Evolutionary conservation across 2,797 vertebrate genomes (phyloP), one percentile per base, ranked within the genome.

Genomic region (Sebastes hubbsi): DNA sequence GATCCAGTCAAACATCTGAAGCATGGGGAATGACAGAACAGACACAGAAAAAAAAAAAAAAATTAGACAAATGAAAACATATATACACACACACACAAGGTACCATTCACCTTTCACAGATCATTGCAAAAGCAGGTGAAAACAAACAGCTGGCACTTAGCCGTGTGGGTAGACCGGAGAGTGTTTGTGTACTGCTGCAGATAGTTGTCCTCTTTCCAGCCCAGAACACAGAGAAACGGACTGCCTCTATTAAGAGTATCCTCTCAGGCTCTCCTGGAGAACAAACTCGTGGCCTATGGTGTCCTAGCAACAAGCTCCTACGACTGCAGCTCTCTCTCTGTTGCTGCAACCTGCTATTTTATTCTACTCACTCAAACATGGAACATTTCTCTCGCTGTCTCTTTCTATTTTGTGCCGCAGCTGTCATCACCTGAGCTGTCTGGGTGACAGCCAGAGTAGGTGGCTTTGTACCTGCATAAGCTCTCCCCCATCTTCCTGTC

Each of bases 1-100:
- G 96, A 99, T 99, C 99, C 99, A 99, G 96, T 99, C 99, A 94
- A 99, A 99, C 98, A 99, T 99, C 99, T 99, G 95, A 90, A 12
- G 72, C 46, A 78, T 2, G 22, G 68, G 68, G 59, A 80, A 74
- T 61, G 80, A 90, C 72, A 75, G 29, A 54, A 69, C 59, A 73
- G 64, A 84, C 69, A 83, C 27, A 78, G 12, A 78, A 32, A 12
- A 5, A 46, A 36, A 30, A 30, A 12, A 67, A 12, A 67, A 2
- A 38, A 25, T 78, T 27, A 89, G 56, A 24, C 18, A 20, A 56
- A 77, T 64, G 9, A 65, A 77, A 67, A 87, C 72, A 76, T 13
- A 70, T 4, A 72, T 24, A 58, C 38, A 80, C 52, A 75, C 24
- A 77, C 56, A 78, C 25, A 75, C 25, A 75, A 25, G 54, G 54